These are phyloP conservation scores for Sander lucioperca DNA, from an alignment of 2,113 vertebrate genomes.

Conservation along the genomic window DNA sequence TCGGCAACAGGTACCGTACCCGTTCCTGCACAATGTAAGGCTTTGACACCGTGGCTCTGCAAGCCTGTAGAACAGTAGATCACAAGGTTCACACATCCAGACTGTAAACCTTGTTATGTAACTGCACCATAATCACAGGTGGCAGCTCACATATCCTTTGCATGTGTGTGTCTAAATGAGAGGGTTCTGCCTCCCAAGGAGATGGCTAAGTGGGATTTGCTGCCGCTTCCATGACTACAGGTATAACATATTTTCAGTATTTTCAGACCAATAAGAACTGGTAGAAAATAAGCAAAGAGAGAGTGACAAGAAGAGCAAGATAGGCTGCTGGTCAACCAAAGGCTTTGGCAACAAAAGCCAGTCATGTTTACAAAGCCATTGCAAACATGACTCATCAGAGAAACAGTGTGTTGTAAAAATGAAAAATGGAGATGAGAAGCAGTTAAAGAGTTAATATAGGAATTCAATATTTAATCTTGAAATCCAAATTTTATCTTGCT, in stretches of 20 bases:
- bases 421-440: background rate
- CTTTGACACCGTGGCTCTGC: slow-evolving; percentile 12
- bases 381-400: slow-evolving; percentile 21
- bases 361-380: background rate
- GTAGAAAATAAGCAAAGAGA: slow-evolving; percentile 14
- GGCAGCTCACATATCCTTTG: slow-evolving; percentile 71
- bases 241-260: slow-evolving; percentile 59
- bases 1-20: slow-evolving; percentile 71
- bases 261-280: slow-evolving; percentile 50
- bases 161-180: slow-evolving; percentile 73
- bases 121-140: slow-evolving; percentile 77
- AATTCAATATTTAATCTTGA: background rate
- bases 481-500: background rate
- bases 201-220: slow-evolving; percentile 65
- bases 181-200: slow-evolving; percentile 69
- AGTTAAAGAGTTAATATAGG: background rate
- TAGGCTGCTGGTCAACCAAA: slow-evolving; percentile 1
- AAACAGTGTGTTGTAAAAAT: background rate
- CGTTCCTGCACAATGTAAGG: slow-evolving; percentile 56
- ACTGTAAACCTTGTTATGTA: slow-evolving; percentile 72
- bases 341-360: background rate
- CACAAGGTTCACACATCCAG: slow-evolving; percentile 71
- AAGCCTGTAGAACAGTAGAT: slow-evolving; percentile 67
- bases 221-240: slow-evolving; percentile 77
- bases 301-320: background rate